Percentiles rank a stretch among this genome's conserved stretches.
Evolutionary conservation across 2,113 vertebrate species (phyloP).

Genomic region (Lonchura striata): DNA sequence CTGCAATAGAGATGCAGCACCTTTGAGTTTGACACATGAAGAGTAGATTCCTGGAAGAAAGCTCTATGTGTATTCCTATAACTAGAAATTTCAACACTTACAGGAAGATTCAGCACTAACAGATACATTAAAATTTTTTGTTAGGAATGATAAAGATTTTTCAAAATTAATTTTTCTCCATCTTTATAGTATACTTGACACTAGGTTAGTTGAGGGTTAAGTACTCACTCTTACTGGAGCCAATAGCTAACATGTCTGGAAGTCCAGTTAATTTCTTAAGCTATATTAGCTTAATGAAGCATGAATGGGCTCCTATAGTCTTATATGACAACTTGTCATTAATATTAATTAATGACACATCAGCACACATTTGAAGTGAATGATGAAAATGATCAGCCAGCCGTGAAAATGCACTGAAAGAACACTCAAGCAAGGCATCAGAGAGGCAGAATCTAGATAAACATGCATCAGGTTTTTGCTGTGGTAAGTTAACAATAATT

Average conservation of each 20-base stretch:
- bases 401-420: background rate
- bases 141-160: background rate
- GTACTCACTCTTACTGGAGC: background rate
- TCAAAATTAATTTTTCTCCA: background rate
- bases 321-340: conserved; percentile 62
- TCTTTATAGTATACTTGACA: background rate
- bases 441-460: background rate
- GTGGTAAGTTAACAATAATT: conserved; percentile 22
- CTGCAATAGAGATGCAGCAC: background rate
- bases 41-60: background rate
- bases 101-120: background rate
- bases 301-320: background rate
- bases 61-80: background rate
- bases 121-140: background rate
- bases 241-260: background rate
- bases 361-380: conserved; percentile 58
- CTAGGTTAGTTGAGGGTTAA: background rate
- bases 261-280: conserved; percentile 45
- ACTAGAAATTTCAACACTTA: background rate
- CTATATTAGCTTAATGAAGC: conserved; percentile 56
- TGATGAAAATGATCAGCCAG: conserved; percentile 50
- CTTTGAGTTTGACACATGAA: background rate
- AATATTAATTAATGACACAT: conserved; percentile 68
- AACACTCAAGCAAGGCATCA: background rate
- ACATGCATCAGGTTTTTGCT: conserved; percentile 16